These are phyloP conservation scores for Limanda limanda DNA, from an alignment of 2,113 vertebrate genomes.

Conservation along the genomic window DNA sequence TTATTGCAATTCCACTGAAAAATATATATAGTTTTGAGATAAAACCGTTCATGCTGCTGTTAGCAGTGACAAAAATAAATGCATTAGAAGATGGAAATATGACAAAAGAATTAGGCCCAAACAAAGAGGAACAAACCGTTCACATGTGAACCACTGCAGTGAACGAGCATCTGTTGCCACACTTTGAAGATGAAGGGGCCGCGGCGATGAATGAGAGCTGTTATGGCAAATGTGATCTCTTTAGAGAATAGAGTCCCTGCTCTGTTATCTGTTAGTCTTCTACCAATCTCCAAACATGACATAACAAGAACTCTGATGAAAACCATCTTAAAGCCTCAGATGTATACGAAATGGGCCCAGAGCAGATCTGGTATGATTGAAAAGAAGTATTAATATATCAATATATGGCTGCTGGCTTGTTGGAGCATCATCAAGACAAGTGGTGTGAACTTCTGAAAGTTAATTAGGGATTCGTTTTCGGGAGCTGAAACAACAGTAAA, in stretches of 20 bases:
- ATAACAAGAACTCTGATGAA: constrained; percentile 9
- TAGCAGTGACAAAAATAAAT: constrained; percentile 26
- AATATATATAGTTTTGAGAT: not conserved
- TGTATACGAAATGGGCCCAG: not conserved
- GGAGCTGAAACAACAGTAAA: constrained; percentile 37
- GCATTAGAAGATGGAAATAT: constrained; percentile 33
- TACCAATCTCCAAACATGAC: constrained; percentile 32
- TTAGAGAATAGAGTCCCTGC: constrained; percentile 56
- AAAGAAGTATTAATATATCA: constrained; percentile 4
- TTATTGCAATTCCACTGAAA: not conserved
- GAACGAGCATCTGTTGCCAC: constrained; percentile 71
- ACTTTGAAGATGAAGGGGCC: constrained; percentile 67
- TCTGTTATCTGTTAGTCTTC: constrained; percentile 34
- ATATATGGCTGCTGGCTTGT: not conserved
- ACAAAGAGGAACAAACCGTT: constrained; percentile 57
- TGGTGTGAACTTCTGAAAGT: constrained; percentile 20
- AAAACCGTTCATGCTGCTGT: not conserved
- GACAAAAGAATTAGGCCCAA: constrained; percentile 35
- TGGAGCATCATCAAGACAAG: constrained; percentile 7
- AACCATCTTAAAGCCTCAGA: constrained; percentile 8
- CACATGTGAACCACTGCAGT: constrained; percentile 56
- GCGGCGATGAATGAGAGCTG: constrained; percentile 69
- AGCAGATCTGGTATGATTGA: not conserved
- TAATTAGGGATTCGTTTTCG: constrained; percentile 38
- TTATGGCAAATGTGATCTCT: constrained; percentile 57